phyloP scores from a whole-genome alignment of 2,113 vertebrate species.

The Connochaetes taurinus region DNA sequence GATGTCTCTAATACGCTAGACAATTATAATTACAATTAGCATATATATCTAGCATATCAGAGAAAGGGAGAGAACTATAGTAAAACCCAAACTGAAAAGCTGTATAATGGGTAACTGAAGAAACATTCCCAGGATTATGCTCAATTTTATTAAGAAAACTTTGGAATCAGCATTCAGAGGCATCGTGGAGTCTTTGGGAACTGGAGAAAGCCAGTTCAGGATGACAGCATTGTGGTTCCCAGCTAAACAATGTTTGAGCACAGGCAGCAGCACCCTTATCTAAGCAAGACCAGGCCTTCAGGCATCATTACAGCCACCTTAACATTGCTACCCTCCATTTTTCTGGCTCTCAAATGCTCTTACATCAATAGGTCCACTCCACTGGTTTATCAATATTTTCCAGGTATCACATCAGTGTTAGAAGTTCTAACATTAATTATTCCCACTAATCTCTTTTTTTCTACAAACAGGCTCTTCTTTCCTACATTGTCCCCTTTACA shows the following conservation, averaged over 20 bases:
- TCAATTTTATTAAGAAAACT: neutral
- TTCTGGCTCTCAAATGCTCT: neutral
- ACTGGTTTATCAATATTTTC: neutral
- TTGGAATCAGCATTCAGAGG: neutral
- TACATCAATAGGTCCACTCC: neutral
- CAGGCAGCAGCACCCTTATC: accelerated
- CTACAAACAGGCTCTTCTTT: neutral
- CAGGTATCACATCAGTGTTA: neutral
- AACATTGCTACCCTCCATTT: neutral
- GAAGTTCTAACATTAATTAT: neutral
- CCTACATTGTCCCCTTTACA: neutral
- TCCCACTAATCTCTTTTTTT: neutral
- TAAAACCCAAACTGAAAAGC: neutral
- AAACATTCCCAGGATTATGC: neutral
- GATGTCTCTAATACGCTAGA: neutral
- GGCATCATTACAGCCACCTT: accelerated
- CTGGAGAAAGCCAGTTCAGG: neutral
- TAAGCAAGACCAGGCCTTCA: neutral
- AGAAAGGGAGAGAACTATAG: neutral
- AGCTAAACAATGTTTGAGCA: neutral
- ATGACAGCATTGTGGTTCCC: neutral
- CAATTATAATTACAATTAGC: neutral
- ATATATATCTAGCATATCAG: neutral
- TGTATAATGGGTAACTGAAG: neutral
- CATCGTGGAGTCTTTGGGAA: neutral